Evolutionary conservation across 2,797 vertebrate species (phyloP), one percentile per base, ranked within the genome.

Genomic region (Phataginus tetradactyla): DNA sequence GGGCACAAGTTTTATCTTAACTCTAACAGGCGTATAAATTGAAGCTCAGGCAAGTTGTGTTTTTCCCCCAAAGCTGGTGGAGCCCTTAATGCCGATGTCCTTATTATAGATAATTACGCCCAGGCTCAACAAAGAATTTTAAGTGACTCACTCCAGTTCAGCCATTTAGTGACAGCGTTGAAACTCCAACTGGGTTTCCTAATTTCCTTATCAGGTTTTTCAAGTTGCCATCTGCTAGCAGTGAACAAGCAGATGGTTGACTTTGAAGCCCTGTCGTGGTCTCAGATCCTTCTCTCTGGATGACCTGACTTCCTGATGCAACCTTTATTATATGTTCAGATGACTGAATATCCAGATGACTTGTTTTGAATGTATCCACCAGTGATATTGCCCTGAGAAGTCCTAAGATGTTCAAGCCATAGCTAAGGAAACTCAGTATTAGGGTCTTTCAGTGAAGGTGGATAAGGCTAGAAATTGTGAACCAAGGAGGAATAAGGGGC

Each of bases 201-300:
- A 71, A 92, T 93, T 95, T 92, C 63, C 77, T 90, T 95, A 39
- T 34, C 92, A 72, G 72, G 92, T 86, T 72, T 75, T 92, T 96
- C 97, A 84, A 59, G 94, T 92, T 92, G 92, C 90, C 88, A 84
- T 94, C 34, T 86, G 51, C 49, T 68, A 59, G 68, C 75, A 77
- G 25, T 90, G 71, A 71, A 71, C 51, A 84, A 72, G 45, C 84
- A 84, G 53, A 9, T 17, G 71, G 39, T 13, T 55, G 32, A 27
- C 92, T 93, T 79, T 93, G 71, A 96, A 84, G 69, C 9, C 25
- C 49, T 86, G 45, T 74, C 20, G 37, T 63, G 66, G 86, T 83
- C 86, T 75, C 25, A 49, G 42, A 51, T 53, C n/a, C 23, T 92
- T 12, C 75, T 78, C 25, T 39, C 72, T 85, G 55, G 42, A 72